Evolutionary conservation across 2,888 invertebrate species (phyloP).

Genomic region (Smittia aterrima): DNA sequence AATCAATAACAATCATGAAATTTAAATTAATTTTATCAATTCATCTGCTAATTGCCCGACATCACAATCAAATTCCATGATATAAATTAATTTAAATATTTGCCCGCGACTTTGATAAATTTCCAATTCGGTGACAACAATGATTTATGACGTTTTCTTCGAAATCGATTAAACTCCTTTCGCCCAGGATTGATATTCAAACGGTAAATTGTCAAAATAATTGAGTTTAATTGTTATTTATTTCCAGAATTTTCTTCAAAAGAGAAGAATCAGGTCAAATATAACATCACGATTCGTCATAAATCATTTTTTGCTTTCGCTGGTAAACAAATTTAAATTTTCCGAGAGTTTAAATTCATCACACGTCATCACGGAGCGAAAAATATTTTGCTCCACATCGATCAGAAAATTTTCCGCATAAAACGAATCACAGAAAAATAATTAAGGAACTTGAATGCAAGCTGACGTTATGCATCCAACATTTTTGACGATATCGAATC

Average conservation of each 20-base stretch:
- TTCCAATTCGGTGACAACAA: background rate
- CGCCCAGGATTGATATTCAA: background rate
- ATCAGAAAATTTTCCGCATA: background rate
- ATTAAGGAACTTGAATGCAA: background rate
- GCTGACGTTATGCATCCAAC: background rate
- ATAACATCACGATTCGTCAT: background rate
- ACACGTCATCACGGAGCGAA: constrained; percentile 26
- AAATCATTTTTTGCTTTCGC: background rate
- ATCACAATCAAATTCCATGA: background rate
- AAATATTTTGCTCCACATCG: background rate
- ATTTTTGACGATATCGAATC: background rate
- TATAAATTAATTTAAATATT: background rate
- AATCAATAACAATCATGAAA: constrained; percentile 12
- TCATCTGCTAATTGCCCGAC: constrained; percentile 1
- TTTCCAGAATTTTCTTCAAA: background rate
- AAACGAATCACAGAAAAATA: constrained; percentile 9
- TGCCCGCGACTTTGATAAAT: background rate
- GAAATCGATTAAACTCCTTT: no score
- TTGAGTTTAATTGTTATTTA: background rate
- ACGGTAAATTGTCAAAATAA: background rate
- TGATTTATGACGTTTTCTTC: background rate
- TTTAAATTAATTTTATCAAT: constrained; percentile 12
- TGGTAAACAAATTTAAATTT: constrained; percentile 39
- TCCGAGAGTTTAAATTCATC: constrained; percentile 36
- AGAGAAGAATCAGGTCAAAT: background rate